Percentiles rank a stretch among this genome's conserved stretches.
Conservation (phyloP, 2,888 invertebrate species). For the Heterodera filipjevi region DNA sequence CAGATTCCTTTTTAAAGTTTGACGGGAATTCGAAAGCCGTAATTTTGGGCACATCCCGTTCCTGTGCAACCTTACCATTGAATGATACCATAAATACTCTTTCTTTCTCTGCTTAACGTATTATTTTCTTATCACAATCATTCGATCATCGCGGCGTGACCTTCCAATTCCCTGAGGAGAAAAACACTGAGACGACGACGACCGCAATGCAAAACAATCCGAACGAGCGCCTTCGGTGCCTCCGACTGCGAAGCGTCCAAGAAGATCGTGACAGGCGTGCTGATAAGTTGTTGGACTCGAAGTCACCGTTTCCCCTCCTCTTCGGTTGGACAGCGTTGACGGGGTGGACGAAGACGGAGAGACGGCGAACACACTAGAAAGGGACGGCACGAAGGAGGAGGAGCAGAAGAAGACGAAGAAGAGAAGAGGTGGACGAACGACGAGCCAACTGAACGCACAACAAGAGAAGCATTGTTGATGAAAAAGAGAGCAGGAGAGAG, state of each 20-base stretch:
- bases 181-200: not conserved
- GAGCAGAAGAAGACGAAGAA: not conserved
- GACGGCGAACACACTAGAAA: not conserved
- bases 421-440: not conserved
- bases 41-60: too few species aligned
- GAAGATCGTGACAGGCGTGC: not conserved
- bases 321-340: not conserved
- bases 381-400: too few species aligned
- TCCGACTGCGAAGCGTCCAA: conserved; percentile 7
- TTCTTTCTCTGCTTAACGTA: too few species aligned
- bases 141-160: not conserved
- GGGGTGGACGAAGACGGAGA: not conserved
- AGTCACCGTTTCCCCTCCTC: not conserved
- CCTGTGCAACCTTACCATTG: too few species aligned
- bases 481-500: not conserved
- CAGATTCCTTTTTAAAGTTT: too few species aligned
- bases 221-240: not conserved
- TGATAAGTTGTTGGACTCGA: not conserved
- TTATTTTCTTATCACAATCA: not conserved
- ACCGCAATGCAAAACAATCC: not conserved
- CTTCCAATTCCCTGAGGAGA: not conserved
- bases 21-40: too few species aligned
- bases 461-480: not conserved
- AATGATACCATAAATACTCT: too few species aligned
- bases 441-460: not conserved